Conservation (phyloP, 1,140 invertebrate genomes). For the Plodia interpunctella region DNA sequence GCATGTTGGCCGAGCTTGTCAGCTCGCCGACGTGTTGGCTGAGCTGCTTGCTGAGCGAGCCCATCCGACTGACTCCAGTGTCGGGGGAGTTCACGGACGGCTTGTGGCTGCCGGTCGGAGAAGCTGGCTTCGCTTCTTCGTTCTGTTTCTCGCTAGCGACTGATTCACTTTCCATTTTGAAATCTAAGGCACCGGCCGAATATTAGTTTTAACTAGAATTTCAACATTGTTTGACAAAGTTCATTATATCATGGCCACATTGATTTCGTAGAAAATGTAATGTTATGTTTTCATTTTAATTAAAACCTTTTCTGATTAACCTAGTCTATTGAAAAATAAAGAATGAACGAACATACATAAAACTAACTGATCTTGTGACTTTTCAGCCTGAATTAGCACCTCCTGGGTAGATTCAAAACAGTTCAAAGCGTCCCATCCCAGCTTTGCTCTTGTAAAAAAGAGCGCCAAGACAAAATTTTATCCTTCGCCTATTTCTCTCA, state of each 20-base stretch:
- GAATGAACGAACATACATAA: too few relatives aligned
- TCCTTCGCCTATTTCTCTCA: too few relatives aligned
- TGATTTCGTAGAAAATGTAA: slow-evolving; percentile 23
- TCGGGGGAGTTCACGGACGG: slow-evolving; percentile 5
- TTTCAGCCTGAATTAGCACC: too few relatives aligned
- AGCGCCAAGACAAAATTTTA: too few relatives aligned
- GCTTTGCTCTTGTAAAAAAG: too few relatives aligned
- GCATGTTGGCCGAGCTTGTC: slow-evolving; percentile 28
- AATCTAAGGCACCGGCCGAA: background rate
- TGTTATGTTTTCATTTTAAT: background rate
- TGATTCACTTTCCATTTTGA: background rate
- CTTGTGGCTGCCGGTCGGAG: background rate
- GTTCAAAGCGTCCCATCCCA: too few relatives aligned
- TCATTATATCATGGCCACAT: slow-evolving; percentile 29
- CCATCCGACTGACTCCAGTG: slow-evolving; percentile 19
- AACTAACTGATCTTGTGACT: too few relatives aligned
- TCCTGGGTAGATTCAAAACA: too few relatives aligned
- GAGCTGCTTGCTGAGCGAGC: slow-evolving; percentile 34
- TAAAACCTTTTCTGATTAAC: background rate
- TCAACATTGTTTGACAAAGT: slow-evolving; percentile 22
- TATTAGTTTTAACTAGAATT: slow-evolving; percentile 18
- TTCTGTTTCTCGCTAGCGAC: too few relatives aligned
- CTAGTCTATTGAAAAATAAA: too few relatives aligned
- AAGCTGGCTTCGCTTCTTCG: background rate
- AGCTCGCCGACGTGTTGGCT: slow-evolving; percentile 38